Evolutionary conservation across 2,888 invertebrate genomes (phyloP), one percentile per base, ranked within the genome.

Genomic region (Perizoma affinitatum): DNA sequence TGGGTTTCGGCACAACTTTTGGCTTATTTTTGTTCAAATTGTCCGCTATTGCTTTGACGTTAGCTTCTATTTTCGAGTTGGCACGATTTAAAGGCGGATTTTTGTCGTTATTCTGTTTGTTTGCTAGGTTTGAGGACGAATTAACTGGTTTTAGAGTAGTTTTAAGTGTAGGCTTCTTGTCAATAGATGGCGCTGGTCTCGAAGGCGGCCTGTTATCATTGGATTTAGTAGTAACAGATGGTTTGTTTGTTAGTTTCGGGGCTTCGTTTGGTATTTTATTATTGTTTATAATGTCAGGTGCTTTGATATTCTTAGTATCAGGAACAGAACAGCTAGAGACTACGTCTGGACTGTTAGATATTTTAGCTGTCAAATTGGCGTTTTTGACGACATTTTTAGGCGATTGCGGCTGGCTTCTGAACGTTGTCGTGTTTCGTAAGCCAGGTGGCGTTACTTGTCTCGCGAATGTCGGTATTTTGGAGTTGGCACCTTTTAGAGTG

Each of bases 291-390:
- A 95, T 93, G 72, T 94, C 94, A 0, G 94, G 94, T 0, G 95
- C 93, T 80, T 95, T 95, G 0, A 90, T 83, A 22, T 87, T 88
- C 54, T 92, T 90, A 9, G 83, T 78, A 36, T 92, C 91, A 0
- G 85, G 84, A n/a, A 90, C 86, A 0, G 94, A 94, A 76, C 96
- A 96, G 74, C 96, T 96, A 0, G 95, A 95, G 4, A 96, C 96
- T 38, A 96, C 82, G 76, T 96, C 96, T 0, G 96, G 96, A 79
- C 95, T 95, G 73, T 95, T 96, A 63, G 73, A 82, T 61, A 88
- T 86, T 73, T 87, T 88, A 4, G 86, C 73, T 53, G 81, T 73
- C 69, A 83, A 54, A 61, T 75, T 84, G 2, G 69, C 48, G 44
- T 81, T 85, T 78, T 88, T 92, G 3, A 74, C 71, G 0, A 69